These are phyloP conservation scores for Hemicordylus capensis DNA, from an alignment of 2,113 vertebrate species.

Conservation along the genomic window DNA sequence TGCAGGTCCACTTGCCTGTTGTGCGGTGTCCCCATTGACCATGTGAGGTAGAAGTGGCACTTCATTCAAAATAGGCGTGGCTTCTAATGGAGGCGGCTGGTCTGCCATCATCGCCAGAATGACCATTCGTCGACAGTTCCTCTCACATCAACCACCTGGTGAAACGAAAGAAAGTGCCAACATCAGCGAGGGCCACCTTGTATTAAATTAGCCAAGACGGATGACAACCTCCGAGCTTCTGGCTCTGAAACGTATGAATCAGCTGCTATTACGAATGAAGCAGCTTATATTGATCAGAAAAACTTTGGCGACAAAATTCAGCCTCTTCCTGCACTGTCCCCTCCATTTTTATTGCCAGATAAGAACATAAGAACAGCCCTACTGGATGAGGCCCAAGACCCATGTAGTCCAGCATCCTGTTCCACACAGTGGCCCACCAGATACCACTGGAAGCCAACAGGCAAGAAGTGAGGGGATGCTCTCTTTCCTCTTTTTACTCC, in stretches of 20 bases:
- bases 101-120: conserved; percentile 80
- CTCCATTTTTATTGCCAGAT: too few relatives aligned
- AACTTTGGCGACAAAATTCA: too few relatives aligned
- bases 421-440: too few relatives aligned
- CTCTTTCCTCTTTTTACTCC: too few relatives aligned
- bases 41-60: conserved; percentile 78
- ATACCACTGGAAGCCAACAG: too few relatives aligned
- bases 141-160: conserved; percentile 61
- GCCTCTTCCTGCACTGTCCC: too few relatives aligned
- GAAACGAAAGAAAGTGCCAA: not conserved
- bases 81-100: conserved; percentile 78
- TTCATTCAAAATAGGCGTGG: conserved; percentile 76
- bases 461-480: too few relatives aligned
- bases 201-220: not conserved
- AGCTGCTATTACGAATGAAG: not conserved
- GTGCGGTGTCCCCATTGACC: conserved; percentile 77
- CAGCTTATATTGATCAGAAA: not conserved
- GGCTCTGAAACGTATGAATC: not conserved
- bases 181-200: not conserved
- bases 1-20: conserved; percentile 66
- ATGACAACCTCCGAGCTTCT: not conserved
- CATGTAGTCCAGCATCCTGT: too few relatives aligned
- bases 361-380: too few relatives aligned
- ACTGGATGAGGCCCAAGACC: too few relatives aligned
- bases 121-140: conserved; percentile 73